A percentile compares a stretch with the other conserved stretches of the same genome.
phyloP scores from a whole-genome alignment of 2,113 vertebrate species.

The Illadopsis cleaveri region DNA sequence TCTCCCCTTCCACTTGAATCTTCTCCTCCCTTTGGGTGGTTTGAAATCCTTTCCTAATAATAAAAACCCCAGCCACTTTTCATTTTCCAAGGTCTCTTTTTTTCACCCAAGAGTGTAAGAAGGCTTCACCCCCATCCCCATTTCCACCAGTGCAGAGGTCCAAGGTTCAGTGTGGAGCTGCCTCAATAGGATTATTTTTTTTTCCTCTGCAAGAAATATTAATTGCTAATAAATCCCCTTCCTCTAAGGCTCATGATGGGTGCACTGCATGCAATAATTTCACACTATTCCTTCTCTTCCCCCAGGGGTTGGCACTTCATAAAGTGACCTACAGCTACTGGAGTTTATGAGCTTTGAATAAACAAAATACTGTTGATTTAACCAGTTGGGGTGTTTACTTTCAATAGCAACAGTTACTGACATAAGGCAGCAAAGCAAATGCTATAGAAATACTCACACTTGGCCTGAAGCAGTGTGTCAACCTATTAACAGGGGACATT shows the following conservation, averaged over 20 bases:
- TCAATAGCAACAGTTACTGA: slow-evolving; percentile 64
- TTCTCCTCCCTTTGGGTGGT: not conserved
- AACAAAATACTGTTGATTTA: slow-evolving; percentile 64
- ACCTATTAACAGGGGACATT: slow-evolving; percentile 26
- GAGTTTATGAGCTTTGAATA: slow-evolving; percentile 72
- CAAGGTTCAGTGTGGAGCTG: not conserved
- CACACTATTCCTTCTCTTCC: slow-evolving; percentile 57
- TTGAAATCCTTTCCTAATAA: not conserved
- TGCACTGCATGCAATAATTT: slow-evolving; percentile 41
- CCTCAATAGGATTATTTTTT: slow-evolving; percentile 15
- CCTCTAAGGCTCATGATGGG: slow-evolving; percentile 51
- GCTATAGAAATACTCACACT: slow-evolving; percentile 41
- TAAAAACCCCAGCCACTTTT: not conserved
- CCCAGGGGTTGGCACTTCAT: slow-evolving; percentile 61
- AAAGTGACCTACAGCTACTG: slow-evolving; percentile 66
- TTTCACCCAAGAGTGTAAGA: not conserved
- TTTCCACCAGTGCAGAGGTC: not conserved
- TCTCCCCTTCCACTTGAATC: not conserved
- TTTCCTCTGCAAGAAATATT: slow-evolving; percentile 54
- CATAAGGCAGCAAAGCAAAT: slow-evolving; percentile 20
- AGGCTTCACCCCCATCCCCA: not conserved
- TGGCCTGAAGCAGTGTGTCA: slow-evolving; percentile 44
- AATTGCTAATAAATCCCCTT: slow-evolving; percentile 61
- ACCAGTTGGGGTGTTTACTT: slow-evolving; percentile 64
- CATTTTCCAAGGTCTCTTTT: not conserved